Base-by-base conservation (phyloP, 2,888 invertebrate species). In the Priocnemis perturbator region DNA sequence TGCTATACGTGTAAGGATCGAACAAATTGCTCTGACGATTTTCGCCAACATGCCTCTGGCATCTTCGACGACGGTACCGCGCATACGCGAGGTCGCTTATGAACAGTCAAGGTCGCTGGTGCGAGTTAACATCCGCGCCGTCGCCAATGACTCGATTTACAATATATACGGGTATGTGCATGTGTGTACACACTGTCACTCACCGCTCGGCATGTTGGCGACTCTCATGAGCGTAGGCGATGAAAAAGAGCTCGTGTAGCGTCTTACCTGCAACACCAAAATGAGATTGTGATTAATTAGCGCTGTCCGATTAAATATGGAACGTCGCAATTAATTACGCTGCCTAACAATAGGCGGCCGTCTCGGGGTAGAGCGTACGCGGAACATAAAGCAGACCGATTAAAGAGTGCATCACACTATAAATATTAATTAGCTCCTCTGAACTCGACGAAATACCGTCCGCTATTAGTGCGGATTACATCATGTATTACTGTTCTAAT, bases 341-440 rank as follows among this genome's bases (percentile, higher is more conserved):
- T 15, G 21, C 5, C 14, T 17, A 53, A 53, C 44, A 58, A 58
- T 60, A 23, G 15, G 44, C 21, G 48, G 0, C 23, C 60, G 11
- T 50, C 19, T 15, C 50, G 60, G 15, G 14, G 21, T 11, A n/a
- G 56, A 66, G 56, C 52, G 60, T n/a, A 50, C 60, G 69, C 61
- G 37, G 67, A 65, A 71, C 30, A 11, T 59, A 57, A 57, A 56
- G 48, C 1, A 45, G 53, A 52, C 21, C 45, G 58, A 62, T 61
- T 73, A 77, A 78, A 77, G 74, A 75, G 65, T 69, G 71, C 73
- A 71, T 77, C 69, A 64, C 74, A 64, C 77, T 81, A 79, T 79
- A 77, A 83, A 81, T 83, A 83, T 83, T 76, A 81, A 83, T 80
- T 72, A 67, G 59, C 15, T 23, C 66, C 60, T 65, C 68, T 64